Percentiles rank a stretch among this genome's conserved stretches.
Conservation (phyloP, 2,888 invertebrate genomes). For the Folsomia manolachei region DNA sequence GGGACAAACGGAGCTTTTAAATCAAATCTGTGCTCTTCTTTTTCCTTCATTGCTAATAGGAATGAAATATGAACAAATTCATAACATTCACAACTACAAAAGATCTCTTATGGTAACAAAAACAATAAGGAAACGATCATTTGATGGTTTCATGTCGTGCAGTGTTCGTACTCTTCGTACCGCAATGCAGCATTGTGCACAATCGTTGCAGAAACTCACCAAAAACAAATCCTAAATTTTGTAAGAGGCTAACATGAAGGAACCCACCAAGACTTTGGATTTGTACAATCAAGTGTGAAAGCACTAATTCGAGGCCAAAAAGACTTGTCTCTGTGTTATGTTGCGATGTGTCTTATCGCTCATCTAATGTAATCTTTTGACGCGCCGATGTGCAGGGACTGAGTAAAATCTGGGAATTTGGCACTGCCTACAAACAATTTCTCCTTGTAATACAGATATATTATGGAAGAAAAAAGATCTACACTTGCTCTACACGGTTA, state of each 20-base stretch:
- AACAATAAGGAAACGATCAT: background rate
- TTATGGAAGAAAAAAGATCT: slow-evolving; percentile 22
- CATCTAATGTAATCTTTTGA: background rate
- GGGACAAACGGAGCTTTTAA: background rate
- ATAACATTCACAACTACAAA: background rate
- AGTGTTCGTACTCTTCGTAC: too few species aligned
- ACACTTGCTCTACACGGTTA: background rate
- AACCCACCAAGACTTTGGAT: background rate
- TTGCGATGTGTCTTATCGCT: background rate
- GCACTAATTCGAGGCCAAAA: background rate
- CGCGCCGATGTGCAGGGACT: background rate
- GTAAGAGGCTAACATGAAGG: background rate
- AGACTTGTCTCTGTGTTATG: background rate
- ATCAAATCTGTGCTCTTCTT: background rate
- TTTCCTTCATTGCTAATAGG: background rate
- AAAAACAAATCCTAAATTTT: background rate
- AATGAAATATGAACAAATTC: background rate
- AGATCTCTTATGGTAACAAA: background rate
- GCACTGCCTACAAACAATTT: slow-evolving; percentile 1
- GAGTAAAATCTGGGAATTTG: background rate
- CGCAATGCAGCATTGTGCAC: background rate
- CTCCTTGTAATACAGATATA: too few species aligned
- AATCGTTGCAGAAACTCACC: background rate
- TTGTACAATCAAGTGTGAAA: background rate
- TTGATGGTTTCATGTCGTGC: background rate